phyloP scores from a whole-genome alignment of 2,797 vertebrate genomes.

The Pangasius djambal region DNA sequence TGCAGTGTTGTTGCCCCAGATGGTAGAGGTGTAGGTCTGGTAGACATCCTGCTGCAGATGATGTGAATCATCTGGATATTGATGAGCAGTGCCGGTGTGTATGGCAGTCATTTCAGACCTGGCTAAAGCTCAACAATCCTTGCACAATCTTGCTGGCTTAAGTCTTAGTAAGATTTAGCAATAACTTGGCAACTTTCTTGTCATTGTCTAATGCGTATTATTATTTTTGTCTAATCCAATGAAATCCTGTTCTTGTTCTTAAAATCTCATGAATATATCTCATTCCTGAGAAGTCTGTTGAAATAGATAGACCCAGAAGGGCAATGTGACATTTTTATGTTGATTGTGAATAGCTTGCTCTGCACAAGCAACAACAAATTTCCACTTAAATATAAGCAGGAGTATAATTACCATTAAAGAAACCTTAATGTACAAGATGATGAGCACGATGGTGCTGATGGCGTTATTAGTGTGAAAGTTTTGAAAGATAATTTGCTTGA shows the following conservation, averaged over 20 bases:
- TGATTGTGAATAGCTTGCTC: background rate
- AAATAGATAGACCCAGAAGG: background rate
- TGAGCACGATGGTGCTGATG: background rate
- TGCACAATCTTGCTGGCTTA: slow-evolving; percentile 1
- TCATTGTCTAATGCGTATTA: background rate
- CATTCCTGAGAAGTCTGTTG: background rate
- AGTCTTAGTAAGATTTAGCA: background rate
- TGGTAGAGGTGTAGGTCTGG: background rate
- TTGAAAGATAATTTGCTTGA: background rate
- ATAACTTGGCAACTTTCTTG: background rate
- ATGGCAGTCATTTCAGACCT: slow-evolving; percentile 44
- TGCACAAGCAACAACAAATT: background rate
- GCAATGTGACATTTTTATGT: background rate
- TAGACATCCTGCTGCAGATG: slow-evolving; percentile 10
- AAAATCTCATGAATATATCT: background rate
- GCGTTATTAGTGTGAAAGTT: background rate
- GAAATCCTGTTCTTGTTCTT: background rate
- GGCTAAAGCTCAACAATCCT: slow-evolving; percentile 24
- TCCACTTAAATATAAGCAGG: background rate
- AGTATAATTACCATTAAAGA: background rate
- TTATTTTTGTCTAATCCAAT: slow-evolving; percentile 6
- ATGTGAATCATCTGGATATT: slow-evolving; percentile 22
- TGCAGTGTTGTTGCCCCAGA: slow-evolving; percentile 4
- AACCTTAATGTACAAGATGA: background rate
- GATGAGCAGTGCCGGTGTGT: slow-evolving; percentile 3